Evolutionary conservation across 2,113 vertebrate genomes (phyloP).

Genomic region (Sapayoa aenigma): DNA sequence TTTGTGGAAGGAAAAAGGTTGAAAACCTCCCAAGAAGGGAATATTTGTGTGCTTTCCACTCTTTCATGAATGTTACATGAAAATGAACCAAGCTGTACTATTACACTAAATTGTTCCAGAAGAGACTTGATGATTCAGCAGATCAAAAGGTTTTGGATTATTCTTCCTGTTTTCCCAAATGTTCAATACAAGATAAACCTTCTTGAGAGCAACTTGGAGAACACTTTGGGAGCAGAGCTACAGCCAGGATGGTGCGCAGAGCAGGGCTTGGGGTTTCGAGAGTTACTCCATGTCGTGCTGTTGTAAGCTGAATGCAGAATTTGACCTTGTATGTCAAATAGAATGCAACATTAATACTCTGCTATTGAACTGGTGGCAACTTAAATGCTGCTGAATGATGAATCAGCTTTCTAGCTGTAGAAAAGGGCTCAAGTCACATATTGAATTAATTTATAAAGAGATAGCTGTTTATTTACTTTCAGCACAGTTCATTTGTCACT

Average conservation of each 20-base stretch:
- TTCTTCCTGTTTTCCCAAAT: not conserved
- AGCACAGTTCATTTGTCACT: constrained; percentile 40
- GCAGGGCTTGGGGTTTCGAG: not conserved
- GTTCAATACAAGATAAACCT: not conserved
- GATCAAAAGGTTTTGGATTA: not conserved
- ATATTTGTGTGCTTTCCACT: not conserved
- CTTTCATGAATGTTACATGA: not conserved
- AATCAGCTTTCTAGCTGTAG: constrained; percentile 60
- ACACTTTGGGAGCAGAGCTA: not conserved
- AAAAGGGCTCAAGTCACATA: constrained; percentile 33
- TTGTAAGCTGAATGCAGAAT: not conserved
- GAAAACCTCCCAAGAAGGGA: not conserved
- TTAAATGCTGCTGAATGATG: constrained; percentile 56
- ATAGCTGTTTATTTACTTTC: constrained; percentile 68
- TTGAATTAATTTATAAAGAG: constrained; percentile 62
- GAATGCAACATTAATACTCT: not conserved
- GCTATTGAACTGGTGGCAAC: constrained; percentile 12
- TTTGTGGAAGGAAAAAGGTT: not conserved
- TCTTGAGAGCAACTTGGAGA: not conserved
- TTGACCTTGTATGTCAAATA: not conserved
- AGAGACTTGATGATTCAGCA: not conserved
- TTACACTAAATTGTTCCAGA: not conserved
- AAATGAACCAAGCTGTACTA: not conserved
- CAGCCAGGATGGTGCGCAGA: not conserved
- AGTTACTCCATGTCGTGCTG: not conserved